Conservation (phyloP, 2,797 vertebrate genomes). For the Pygocentrus nattereri region DNA sequence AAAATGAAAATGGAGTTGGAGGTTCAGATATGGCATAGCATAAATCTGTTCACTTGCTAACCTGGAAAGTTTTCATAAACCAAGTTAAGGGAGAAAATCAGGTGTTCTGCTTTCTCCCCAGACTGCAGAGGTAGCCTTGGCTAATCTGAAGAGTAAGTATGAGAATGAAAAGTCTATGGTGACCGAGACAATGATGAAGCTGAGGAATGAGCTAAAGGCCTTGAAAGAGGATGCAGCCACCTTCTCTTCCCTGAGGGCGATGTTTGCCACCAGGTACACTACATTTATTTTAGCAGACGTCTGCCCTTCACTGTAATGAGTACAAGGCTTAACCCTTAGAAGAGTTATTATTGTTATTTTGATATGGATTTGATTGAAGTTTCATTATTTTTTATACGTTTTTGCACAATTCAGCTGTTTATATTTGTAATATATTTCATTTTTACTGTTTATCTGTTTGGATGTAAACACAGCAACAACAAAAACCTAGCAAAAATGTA, state of each 20-base stretch:
- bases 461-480: no score
- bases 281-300: not conserved
- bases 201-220: constrained; percentile 97
- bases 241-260: constrained; percentile 97
- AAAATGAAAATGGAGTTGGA: no score
- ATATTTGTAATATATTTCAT: not conserved
- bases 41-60: no score
- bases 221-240: constrained; percentile 98
- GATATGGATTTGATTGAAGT: not conserved
- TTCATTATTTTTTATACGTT: not conserved
- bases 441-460: not conserved
- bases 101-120: constrained; percentile 59
- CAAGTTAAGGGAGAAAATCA: no score
- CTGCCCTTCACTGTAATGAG: not conserved
- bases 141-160: constrained; percentile 98
- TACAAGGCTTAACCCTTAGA: not conserved
- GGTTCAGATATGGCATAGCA: no score
- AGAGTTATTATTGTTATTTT: not conserved
- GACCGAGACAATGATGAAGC: constrained; percentile 98
- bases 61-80: no score
- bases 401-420: no score
- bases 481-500: no score
- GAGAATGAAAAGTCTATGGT: constrained; percentile 98
- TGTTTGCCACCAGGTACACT: constrained; percentile 96
- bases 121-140: constrained; percentile 95